phyloP scores from a whole-genome alignment of 2,113 vertebrate genomes.

The Porphyrio hochstetteri region DNA sequence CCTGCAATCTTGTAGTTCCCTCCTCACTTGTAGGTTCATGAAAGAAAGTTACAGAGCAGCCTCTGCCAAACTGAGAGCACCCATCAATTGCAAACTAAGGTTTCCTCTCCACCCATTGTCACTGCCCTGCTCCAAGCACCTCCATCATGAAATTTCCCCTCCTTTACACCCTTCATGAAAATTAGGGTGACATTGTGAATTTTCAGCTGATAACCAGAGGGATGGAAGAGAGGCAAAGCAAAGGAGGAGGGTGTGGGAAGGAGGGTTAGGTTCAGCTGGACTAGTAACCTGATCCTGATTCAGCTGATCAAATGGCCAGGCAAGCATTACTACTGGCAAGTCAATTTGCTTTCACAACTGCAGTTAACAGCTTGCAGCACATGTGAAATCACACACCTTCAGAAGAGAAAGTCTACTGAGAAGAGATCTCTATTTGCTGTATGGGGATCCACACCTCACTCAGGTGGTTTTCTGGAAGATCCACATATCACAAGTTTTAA shows the following conservation, averaged over 20 bases:
- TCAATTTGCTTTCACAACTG: neutral
- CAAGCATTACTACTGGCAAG: neutral
- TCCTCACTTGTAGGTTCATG: neutral
- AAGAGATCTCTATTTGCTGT: neutral
- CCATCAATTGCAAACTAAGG: neutral
- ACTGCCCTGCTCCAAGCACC: rapidly evolving
- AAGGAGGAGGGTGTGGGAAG: neutral
- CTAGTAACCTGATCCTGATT: neutral
- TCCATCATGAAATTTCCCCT: neutral
- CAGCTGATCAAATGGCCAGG: neutral
- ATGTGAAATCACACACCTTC: neutral
- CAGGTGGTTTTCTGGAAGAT: neutral
- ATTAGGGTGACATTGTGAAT: neutral
- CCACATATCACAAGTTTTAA: neutral
- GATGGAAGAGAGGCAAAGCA: neutral
- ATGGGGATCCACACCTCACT: neutral
- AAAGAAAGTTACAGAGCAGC: neutral
- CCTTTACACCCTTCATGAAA: neutral
- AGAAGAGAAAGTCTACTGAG: neutral
- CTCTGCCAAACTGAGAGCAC: neutral
- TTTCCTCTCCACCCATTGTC: neutral
- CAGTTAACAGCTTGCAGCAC: neutral
- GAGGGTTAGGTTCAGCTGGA: neutral
- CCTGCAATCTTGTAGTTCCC: neutral
- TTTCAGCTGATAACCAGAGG: neutral